Evolutionary conservation across 1,140 invertebrate species (phyloP).

Genomic region (Orchestia grillus): DNA sequence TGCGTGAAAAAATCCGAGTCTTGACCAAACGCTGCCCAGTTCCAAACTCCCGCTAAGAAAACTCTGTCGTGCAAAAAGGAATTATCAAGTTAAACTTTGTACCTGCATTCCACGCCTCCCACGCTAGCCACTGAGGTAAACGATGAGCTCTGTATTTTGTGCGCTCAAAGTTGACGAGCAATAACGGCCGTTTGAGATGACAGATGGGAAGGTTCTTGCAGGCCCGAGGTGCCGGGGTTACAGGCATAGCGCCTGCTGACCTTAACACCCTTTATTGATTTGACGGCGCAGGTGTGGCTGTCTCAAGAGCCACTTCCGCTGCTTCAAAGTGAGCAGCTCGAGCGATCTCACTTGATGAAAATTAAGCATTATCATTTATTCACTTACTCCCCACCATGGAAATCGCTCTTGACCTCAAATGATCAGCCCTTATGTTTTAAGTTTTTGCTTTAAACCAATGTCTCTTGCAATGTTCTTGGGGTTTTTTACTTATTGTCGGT

Average conservation of each 20-base stretch:
- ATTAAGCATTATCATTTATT: background rate
- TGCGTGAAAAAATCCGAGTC: background rate
- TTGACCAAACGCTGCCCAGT: background rate
- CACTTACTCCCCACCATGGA: background rate
- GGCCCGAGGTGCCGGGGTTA: background rate
- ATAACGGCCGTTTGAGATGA: background rate
- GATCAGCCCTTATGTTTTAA: background rate
- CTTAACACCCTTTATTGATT: background rate
- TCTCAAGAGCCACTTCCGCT: background rate
- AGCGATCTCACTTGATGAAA: background rate
- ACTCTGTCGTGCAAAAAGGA: background rate
- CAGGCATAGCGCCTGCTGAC: background rate
- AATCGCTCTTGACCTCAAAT: background rate
- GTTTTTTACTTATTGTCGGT: background rate
- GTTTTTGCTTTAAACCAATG: background rate
- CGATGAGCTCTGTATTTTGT: background rate
- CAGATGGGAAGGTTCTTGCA: conserved; percentile 6
- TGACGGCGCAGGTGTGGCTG: background rate
- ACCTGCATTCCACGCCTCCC: background rate
- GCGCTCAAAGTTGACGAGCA: background rate
- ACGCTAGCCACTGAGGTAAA: background rate
- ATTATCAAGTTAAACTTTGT: background rate
- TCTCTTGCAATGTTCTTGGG: background rate
- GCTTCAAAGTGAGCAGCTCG: background rate
- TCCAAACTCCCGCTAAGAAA: background rate